Base-by-base conservation (phyloP, 1,140 invertebrate genomes). In the Pachyrhynchus sulphureomaculatus region DNA sequence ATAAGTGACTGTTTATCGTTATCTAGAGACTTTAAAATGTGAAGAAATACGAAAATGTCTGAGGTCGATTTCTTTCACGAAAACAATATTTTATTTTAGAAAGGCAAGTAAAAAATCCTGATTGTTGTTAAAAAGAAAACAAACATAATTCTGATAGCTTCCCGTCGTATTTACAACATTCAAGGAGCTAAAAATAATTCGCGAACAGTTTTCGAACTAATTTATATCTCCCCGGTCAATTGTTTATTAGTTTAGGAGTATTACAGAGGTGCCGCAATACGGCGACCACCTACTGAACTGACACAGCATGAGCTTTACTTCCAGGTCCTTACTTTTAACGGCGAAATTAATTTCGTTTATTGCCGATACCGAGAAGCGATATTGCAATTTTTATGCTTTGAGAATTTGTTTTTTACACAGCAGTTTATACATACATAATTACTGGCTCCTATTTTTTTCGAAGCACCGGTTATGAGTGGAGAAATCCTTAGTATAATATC, bases 241-340 rank as follows among this genome's bases (percentile, higher is more conserved):
- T 72, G 70, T 72, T 72, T 72, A 72, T 72, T 72, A 55, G 68
- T 70, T 58, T 68, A 66, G 66, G 45, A 66, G 60, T 63, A 56
- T 57, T 56, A 54, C 42, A 60, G 62, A 70, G 68, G 68, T 70
- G 68, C 65, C 65, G 68, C 66, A 64, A 60, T 56, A 55, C 49
- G 62, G 66, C 45, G 55, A 58, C 67, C 62, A 51, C 57, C 61
- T 54, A 54, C 26, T 45, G 59, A 33, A 36, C 32, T 29, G 29
- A 21, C 47, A 5, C 59, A 18, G 54, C 42, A 18, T 33, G 53
- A 17, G 26, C 12, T 34, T 37, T 54, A 67, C 65, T 67, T 67
- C 65, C 65, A 67, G 62, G 62, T 67, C 62, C 65, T 67, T 61
- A 51, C 54, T 51, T 64, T 64, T 62, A 67, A 67, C 62, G 39